Percentiles rank a stretch among this genome's conserved stretches.
Evolutionary conservation across 1,140 invertebrate genomes (phyloP).

Genomic region (fruit fly (Drosophila melanogaster)): DNA sequence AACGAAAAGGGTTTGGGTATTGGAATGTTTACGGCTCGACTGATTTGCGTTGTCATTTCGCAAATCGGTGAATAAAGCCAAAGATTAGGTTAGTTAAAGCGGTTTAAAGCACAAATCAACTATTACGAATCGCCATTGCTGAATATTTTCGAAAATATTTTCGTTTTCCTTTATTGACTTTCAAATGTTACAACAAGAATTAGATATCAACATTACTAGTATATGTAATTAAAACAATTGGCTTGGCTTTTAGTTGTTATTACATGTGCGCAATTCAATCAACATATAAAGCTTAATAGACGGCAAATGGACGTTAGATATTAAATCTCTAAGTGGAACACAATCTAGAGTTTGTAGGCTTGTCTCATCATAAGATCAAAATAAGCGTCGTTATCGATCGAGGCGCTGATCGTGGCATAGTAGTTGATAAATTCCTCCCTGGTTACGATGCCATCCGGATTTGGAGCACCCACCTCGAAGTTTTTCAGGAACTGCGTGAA

Average conservation of each 20-base stretch:
- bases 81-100: constrained; percentile 19
- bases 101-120: constrained; percentile 7
- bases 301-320: constrained; percentile 28
- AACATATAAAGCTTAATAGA: constrained; percentile 28
- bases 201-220: constrained; percentile 12
- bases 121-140: not conserved
- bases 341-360: constrained; percentile 92
- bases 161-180: not conserved
- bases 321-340: constrained; percentile 7
- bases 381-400: constrained; percentile 96
- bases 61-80: constrained; percentile 37
- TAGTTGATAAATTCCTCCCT: constrained; percentile 97
- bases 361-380: constrained; percentile 98
- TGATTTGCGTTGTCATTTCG: constrained; percentile 48
- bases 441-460: constrained; percentile 93
- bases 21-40: constrained; percentile 30
- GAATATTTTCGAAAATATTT: not conserved
- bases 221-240: constrained; percentile 41
- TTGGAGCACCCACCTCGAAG: constrained; percentile 91
- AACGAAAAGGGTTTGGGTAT: not conserved
- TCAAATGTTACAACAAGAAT: not conserved
- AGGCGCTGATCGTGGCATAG: constrained; percentile 96
- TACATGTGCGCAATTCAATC: constrained; percentile 11
- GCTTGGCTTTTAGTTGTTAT: constrained; percentile 29
- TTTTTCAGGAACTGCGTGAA: constrained; percentile 93